Evolutionary conservation across 2,888 invertebrate genomes (phyloP), one percentile per base, ranked within the genome.

Genomic region (Cetonia aurata): DNA sequence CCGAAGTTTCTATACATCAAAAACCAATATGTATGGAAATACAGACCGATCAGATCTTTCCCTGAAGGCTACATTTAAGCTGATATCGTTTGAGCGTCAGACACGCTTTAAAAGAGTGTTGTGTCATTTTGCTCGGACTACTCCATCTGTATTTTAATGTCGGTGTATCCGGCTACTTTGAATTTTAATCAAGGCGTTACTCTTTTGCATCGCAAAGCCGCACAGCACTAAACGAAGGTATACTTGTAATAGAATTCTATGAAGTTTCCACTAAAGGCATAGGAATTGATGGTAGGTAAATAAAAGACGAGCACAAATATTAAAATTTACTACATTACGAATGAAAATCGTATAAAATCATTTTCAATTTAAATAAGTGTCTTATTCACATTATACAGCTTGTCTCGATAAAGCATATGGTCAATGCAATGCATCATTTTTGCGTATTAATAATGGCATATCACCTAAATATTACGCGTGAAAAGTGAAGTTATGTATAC

Each of bases 11-110:
- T 41, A 37, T 77, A 78, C 75, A 81, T 79, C 79, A 78, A 77
- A 78, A 81, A 77, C 78, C 81, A 80, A 82, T 82, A 82, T 82
- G 80, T 81, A 82, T 82, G 82, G 81, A 80, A 81, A 82, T 81
- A 56, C 13, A 59, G 55, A 55, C 31, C 52, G 67, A 71, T 67
- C 67, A 59, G 56, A 60, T 71, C 71, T 46, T 31, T 37, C 17
- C 33, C 46, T 53, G 55, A 62, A 69, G 69, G 53, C 62, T 69
- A 62, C 69, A 25, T 62, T 69, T 62, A 69, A 69, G 50, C 52
- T 33, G 48, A 33, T 31, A 33, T 42, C 62, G 53, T 57, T 67
- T 44, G 31, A 60, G 59, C 56, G 67, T 50, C n/a, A 60, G 55
- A 69, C 69, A 55, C 25, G 69, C 62, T 69, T 55, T 69, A 69